Percentiles rank a stretch among this genome's conserved stretches.
Evolutionary conservation across 2,797 vertebrate genomes (phyloP).

Genomic region (Macroramphosus scolopax): DNA sequence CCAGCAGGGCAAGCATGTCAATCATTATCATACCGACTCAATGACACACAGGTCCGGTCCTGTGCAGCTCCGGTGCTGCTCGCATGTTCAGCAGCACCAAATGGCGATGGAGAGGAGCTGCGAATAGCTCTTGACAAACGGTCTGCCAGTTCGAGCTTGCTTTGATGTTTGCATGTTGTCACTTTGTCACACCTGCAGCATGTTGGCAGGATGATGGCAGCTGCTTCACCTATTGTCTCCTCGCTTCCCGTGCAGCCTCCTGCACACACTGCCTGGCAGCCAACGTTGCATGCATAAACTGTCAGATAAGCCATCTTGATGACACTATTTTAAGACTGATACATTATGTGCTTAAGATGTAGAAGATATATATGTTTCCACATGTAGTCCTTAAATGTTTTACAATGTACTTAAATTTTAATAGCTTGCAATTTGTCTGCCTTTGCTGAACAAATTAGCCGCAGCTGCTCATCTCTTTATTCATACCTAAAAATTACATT

Average conservation of each 20-base stretch:
- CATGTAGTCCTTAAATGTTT: too few relatives aligned
- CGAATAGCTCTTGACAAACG: conserved; percentile 32
- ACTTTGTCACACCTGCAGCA: conserved; percentile 69
- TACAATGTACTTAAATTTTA: too few relatives aligned
- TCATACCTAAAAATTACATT: too few relatives aligned
- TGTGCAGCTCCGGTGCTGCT: too few relatives aligned
- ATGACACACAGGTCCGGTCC: conserved; percentile 52
- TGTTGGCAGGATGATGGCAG: conserved; percentile 49
- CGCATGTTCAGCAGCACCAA: too few relatives aligned
- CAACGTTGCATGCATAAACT: not conserved
- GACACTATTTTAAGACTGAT: not conserved
- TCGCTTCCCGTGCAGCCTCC: conserved; percentile 13
- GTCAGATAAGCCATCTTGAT: not conserved
- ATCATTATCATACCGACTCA: conserved; percentile 34
- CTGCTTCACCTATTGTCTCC: conserved; percentile 52
- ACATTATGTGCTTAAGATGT: too few relatives aligned
- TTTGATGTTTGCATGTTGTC: conserved; percentile 61
- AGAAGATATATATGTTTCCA: too few relatives aligned
- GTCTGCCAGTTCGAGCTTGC: conserved; percentile 45
- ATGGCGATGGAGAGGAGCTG: conserved; percentile 24
- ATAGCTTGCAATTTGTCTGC: too few relatives aligned
- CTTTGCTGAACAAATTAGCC: too few relatives aligned
- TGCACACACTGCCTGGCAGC: too few relatives aligned
- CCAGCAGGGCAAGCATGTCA: conserved; percentile 45
- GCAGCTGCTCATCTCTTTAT: too few relatives aligned